Base-by-base conservation (phyloP, 2,888 invertebrate genomes). In the Phytoseiulus persimilis region DNA sequence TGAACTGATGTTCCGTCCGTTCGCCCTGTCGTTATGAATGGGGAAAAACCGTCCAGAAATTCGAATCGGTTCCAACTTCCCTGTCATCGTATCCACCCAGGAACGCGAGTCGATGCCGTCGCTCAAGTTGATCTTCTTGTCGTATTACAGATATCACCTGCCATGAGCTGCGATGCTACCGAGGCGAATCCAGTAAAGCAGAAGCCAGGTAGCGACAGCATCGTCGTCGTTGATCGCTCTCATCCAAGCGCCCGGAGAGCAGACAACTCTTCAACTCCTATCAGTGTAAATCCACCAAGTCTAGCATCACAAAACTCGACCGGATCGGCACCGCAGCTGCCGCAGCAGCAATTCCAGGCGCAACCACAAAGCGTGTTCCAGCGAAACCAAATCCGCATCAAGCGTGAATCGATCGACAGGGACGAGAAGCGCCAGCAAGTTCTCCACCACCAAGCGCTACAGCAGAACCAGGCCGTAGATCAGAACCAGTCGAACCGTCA, bases 91-190 rank as follows among this genome's bases (percentile, higher is more conserved):
- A n/a, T n/a, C n/a, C n/a, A n/a, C n/a, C n/a, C n/a, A n/a, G n/a
- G n/a, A n/a, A n/a, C n/a, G n/a, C n/a, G n/a, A n/a, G n/a, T n/a
- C n/a, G n/a, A n/a, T n/a, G n/a, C n/a, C 14, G 46, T 84, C 3
- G 5, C 3, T 31, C 3, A 32, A 14, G 23, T 28, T 84, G 3
- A 32, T 84, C 31, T 84, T n/a, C 23, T n/a, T 32, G 9, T 11
- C 83, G 31, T 9, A 5, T 83, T 83, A 0, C 83, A 87, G 87
- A 33, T 87, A 87, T 31, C 87, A 33, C 87, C 45, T 87, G 87
- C 87, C 32, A 87, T 87, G 87, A 87, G 87, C 87, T 87, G 87
- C 87, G 39, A 87, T 87, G 87, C 87, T 33, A 45, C 87, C 39
- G 45, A 87, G 87, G 87, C 87, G 45, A 33, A 39, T 87, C n/a